These are phyloP conservation scores for Drosophila mulleri DNA, from an alignment of 2,888 invertebrate species.

Conservation along the genomic window DNA sequence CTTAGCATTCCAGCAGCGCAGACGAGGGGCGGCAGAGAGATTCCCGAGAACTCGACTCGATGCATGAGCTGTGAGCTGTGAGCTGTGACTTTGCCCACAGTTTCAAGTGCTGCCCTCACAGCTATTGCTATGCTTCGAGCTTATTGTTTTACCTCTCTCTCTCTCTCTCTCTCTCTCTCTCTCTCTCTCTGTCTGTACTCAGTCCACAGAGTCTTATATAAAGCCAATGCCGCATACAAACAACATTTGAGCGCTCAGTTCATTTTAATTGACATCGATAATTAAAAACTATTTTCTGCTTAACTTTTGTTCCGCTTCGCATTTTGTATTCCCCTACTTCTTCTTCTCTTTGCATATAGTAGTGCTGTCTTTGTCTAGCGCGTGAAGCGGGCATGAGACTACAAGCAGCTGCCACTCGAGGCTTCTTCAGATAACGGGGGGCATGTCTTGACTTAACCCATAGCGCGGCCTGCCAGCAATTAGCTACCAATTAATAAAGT, in stretches of 20 bases:
- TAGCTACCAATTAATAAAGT: conserved; percentile 69
- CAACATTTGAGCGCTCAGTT: conserved; percentile 63
- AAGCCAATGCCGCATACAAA: conserved; percentile 51
- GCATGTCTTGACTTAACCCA: conserved; percentile 2
- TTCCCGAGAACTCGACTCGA: background rate
- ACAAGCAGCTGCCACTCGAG: conserved; percentile 35
- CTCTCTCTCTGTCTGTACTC: conserved; percentile 24
- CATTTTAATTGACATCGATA: conserved; percentile 81
- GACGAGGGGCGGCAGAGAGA: background rate
- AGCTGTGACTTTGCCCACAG: conserved; percentile 56
- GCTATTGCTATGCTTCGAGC: conserved; percentile 46
- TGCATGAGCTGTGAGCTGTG: conserved; percentile 48
- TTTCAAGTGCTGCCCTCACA: conserved; percentile 13
- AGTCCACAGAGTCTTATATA: conserved; percentile 56
- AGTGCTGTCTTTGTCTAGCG: background rate
- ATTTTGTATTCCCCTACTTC: conserved; percentile 10
- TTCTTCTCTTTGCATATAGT: background rate
- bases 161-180: conserved; percentile 8
- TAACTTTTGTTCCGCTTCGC: conserved; percentile 44
- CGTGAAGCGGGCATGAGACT: background rate
- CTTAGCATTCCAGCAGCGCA: conserved; percentile 46
- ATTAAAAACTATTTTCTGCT: conserved; percentile 75
- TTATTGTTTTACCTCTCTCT: conserved; percentile 60
- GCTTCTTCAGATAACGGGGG: conserved; percentile 20
- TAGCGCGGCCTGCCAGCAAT: conserved; percentile 37